phyloP scores from a whole-genome alignment of 2,113 vertebrate species.

The Kryptolebias marmoratus region DNA sequence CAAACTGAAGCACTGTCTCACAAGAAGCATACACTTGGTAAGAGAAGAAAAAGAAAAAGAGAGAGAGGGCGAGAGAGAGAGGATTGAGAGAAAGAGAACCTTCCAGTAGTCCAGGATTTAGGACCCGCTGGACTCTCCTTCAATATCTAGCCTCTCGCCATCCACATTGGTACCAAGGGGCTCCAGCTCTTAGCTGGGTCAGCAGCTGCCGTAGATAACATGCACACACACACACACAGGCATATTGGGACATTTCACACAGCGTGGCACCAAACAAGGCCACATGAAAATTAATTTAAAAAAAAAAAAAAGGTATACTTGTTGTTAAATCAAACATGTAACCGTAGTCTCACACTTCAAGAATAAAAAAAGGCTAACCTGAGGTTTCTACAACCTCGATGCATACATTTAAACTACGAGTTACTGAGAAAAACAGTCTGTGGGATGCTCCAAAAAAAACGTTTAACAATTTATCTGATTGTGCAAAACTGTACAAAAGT shows the following conservation, averaged over 20 bases:
- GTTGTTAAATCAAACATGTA: conserved; percentile 41
- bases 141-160: conserved; percentile 95
- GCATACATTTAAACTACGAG: conserved; percentile 8
- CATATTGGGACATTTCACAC: conserved; percentile 95
- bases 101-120: conserved; percentile 98
- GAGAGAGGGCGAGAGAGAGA: background rate
- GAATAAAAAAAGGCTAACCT: conserved; percentile 17
- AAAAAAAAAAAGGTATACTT: conserved; percentile 50
- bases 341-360: conserved; percentile 18
- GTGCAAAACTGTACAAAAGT: conserved; percentile 6
- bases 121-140: conserved; percentile 94
- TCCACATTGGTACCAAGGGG: conserved; percentile 93
- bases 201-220: conserved; percentile 97
- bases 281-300: conserved; percentile 30
- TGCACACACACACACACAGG: conserved; percentile 93
- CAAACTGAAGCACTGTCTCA: conserved; percentile 57
- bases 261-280: conserved; percentile 76
- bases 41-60: conserved; percentile 56
- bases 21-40: conserved; percentile 70
- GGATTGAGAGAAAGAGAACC: conserved; percentile 88
- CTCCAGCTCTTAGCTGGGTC: conserved; percentile 95
- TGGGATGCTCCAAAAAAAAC: background rate
- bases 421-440: background rate
- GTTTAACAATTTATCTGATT: background rate
- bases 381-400: conserved; percentile 4